A percentile compares a stretch with the other conserved stretches of the same genome.
These are phyloP conservation scores for Tillus elongatus DNA, from an alignment of 2,888 invertebrate genomes.

Conservation along the genomic window DNA sequence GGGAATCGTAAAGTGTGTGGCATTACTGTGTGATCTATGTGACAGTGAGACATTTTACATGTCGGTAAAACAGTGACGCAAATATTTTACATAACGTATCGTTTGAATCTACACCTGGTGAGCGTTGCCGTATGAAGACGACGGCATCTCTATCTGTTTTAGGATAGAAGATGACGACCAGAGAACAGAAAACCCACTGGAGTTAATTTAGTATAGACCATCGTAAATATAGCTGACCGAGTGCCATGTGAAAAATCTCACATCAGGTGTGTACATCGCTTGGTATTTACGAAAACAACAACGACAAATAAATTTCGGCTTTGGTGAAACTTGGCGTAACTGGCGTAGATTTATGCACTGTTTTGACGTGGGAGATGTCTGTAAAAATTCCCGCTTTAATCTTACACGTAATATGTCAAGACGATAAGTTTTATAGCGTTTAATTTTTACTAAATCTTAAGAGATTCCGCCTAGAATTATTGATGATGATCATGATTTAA, in stretches of 20 bases:
- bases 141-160: no score
- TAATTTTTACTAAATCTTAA: no score
- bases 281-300: slow-evolving; percentile 27
- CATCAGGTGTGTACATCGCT: slow-evolving; percentile 29
- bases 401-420: slow-evolving; percentile 6
- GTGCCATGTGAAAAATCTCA: slow-evolving; percentile 32
- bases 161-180: no score
- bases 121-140: no score
- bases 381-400: slow-evolving; percentile 25
- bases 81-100: slow-evolving; percentile 33
- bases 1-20: no score
- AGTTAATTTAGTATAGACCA: slow-evolving; percentile 27
- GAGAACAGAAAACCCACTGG: slow-evolving; percentile 6
- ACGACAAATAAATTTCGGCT: slow-evolving; percentile 29
- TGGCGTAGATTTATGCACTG: slow-evolving; percentile 29
- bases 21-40: slow-evolving; percentile 29
- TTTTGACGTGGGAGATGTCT: slow-evolving; percentile 32
- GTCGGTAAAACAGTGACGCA: slow-evolving; percentile 27
- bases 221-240: slow-evolving; percentile 26
- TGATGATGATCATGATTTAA: no score
- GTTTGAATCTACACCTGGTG: slow-evolving; percentile 29
- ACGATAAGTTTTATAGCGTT: background rate
- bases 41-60: slow-evolving; percentile 21
- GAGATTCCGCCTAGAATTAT: no score
- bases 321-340: slow-evolving; percentile 27